These are phyloP conservation scores for Pollenia angustigena DNA, from an alignment of 2,888 invertebrate genomes.

Conservation along the genomic window DNA sequence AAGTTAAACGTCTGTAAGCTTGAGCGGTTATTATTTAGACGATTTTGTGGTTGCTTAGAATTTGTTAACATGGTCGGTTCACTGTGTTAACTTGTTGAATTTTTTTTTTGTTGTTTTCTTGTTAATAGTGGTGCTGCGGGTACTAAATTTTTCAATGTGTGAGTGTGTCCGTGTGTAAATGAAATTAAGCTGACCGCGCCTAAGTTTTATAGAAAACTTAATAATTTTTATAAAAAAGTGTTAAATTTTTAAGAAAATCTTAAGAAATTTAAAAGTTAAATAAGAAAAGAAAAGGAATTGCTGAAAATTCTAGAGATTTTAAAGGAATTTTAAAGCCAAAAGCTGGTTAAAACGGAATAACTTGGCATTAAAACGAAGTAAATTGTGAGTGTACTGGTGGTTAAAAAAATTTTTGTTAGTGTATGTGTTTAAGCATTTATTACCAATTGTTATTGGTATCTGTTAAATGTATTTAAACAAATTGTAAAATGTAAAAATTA, in stretches of 20 bases:
- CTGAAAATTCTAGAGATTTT: neutral
- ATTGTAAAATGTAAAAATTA: neutral
- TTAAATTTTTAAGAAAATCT: conserved; percentile 22
- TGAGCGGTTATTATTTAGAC: conserved; percentile 60
- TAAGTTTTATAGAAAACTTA: conserved; percentile 69
- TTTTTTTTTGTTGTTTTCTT: conserved; percentile 49
- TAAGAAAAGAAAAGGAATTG: neutral
- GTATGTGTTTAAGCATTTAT: conserved; percentile 24
- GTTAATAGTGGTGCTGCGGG: conserved; percentile 62
- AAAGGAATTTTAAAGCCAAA: conserved; percentile 5
- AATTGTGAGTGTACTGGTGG: conserved; percentile 46
- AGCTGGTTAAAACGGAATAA: conserved; percentile 10
- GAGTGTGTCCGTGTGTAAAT: conserved; percentile 57
- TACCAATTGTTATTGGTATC: conserved; percentile 46
- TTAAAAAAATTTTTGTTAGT: neutral
- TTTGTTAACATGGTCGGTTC: conserved; percentile 59
- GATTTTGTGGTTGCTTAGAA: conserved; percentile 38
- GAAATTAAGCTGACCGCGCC: conserved; percentile 74
- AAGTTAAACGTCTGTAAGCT: conserved; percentile 67
- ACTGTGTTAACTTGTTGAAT: conserved; percentile 71
- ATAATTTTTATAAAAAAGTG: conserved; percentile 43
- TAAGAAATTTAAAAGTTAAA: conserved; percentile 14
- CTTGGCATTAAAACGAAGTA: conserved; percentile 22
- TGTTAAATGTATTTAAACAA: neutral
- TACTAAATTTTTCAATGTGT: conserved; percentile 33